Conservation (phyloP, 2,113 vertebrate species). For the Dicrurus megarhynchus region DNA sequence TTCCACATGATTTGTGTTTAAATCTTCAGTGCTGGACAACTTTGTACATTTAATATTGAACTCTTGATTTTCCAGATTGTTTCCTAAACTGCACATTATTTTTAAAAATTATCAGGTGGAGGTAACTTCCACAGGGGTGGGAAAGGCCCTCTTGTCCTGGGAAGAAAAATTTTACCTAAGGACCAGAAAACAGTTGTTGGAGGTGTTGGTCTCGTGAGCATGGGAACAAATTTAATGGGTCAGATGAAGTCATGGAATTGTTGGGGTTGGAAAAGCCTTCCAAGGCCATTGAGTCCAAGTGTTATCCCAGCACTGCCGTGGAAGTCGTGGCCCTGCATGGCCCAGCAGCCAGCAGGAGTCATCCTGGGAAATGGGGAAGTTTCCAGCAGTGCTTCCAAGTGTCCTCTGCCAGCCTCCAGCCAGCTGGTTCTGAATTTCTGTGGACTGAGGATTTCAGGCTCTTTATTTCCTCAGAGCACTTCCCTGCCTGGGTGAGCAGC, state of each 20-base stretch:
- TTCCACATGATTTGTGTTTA: not conserved
- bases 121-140: not conserved
- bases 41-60: not conserved
- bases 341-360: not conserved
- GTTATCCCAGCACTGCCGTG: not conserved
- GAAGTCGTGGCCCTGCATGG: not conserved
- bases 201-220: not conserved
- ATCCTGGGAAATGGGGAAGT: not conserved
- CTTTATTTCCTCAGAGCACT: not conserved
- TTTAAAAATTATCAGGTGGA: not conserved
- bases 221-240: not conserved
- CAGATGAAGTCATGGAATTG: not conserved
- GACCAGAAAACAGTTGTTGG: not conserved
- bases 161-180: not conserved
- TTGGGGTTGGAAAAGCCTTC: not conserved
- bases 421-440: too few species aligned
- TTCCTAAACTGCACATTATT: not conserved
- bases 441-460: not conserved
- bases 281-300: not conserved
- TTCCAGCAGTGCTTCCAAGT: accelerated
- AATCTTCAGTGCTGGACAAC: not conserved
- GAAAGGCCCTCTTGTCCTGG: not conserved
- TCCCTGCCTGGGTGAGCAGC: not conserved
- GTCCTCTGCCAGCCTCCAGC: not conserved
- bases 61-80: not conserved